These are phyloP conservation scores for Lasioglossum figueresi DNA, from an alignment of 2,888 invertebrate species.

Conservation along the genomic window DNA sequence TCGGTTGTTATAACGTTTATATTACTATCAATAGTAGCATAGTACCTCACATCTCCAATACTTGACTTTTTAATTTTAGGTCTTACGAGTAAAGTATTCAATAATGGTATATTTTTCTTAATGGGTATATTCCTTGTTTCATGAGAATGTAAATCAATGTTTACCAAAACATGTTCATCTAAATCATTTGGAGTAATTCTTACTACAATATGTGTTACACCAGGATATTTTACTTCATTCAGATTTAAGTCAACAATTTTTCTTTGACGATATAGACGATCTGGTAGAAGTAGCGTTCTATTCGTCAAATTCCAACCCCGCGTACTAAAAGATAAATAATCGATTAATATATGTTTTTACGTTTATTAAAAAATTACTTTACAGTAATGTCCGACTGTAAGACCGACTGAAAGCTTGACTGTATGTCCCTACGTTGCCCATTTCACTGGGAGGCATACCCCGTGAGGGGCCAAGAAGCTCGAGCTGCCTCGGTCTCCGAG, in stretches of 20 bases:
- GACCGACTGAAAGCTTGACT: no score
- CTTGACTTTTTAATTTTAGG: slow-evolving; percentile 52
- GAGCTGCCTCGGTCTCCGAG: no score
- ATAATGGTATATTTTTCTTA: slow-evolving; percentile 32
- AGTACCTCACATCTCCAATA: slow-evolving; percentile 73
- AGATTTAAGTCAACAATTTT: slow-evolving; percentile 86
- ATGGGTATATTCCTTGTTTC: slow-evolving; percentile 58
- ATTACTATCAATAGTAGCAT: slow-evolving; percentile 66
- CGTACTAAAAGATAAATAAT: slow-evolving; percentile 80
- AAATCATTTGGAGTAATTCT: slow-evolving; percentile 86
- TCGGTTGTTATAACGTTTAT: slow-evolving; percentile 73
- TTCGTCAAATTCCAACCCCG: slow-evolving; percentile 87
- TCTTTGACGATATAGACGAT: slow-evolving; percentile 83
- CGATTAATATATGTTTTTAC: slow-evolving; percentile 65
- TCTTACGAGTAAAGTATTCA: slow-evolving; percentile 57
- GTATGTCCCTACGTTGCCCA: no score
- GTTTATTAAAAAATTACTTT: background rate
- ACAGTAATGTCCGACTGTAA: no score
- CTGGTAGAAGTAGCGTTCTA: slow-evolving; percentile 85
- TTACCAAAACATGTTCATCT: slow-evolving; percentile 85
- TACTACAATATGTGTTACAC: slow-evolving; percentile 88
- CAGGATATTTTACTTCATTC: slow-evolving; percentile 85
- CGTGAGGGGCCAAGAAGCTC: no score
- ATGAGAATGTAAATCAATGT: slow-evolving; percentile 67
- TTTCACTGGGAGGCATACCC: no score